These are phyloP conservation scores for Chaetodon auriga DNA, from an alignment of 2,113 vertebrate species.

Conservation along the genomic window DNA sequence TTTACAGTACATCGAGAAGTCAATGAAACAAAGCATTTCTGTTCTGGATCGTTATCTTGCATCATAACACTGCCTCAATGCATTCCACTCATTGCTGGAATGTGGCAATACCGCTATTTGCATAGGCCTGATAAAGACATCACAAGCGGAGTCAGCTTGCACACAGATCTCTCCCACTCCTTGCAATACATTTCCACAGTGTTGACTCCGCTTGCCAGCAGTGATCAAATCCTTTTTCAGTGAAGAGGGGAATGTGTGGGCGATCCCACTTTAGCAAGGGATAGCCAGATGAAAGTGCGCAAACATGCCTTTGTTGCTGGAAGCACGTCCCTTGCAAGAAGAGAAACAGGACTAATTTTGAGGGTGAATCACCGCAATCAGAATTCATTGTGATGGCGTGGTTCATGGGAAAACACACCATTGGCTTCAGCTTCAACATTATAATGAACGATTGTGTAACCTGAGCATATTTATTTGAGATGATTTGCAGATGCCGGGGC, in stretches of 20 bases:
- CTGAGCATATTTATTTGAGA: slow-evolving; percentile 30
- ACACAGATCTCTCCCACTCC: slow-evolving; percentile 56
- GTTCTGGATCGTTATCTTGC: not conserved
- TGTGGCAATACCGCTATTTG: slow-evolving; percentile 51
- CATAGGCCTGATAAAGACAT: slow-evolving; percentile 69
- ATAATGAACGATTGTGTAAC: slow-evolving; percentile 69
- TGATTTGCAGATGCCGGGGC: slow-evolving; percentile 44
- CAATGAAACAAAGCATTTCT: slow-evolving; percentile 1
- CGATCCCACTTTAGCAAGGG: slow-evolving; percentile 70
- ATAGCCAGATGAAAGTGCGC: slow-evolving; percentile 68
- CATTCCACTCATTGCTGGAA: slow-evolving; percentile 17
- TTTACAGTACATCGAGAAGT: not conserved
- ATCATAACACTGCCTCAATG: not conserved
- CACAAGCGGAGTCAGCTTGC: slow-evolving; percentile 55
- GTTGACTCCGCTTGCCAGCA: slow-evolving; percentile 69
- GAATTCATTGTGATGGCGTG: slow-evolving; percentile 54
- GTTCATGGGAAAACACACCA: slow-evolving; percentile 45
- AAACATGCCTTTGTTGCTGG: slow-evolving; percentile 76
- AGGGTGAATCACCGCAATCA: slow-evolving; percentile 78
- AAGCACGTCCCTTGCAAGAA: slow-evolving; percentile 63
- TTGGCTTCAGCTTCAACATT: slow-evolving; percentile 41
- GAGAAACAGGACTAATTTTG: slow-evolving; percentile 70
- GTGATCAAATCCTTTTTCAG: slow-evolving; percentile 74
- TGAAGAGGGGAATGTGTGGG: slow-evolving; percentile 73
- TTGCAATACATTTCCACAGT: slow-evolving; percentile 63